Conservation (phyloP, 2,113 vertebrate species). For the Amphiprion percula region DNA sequence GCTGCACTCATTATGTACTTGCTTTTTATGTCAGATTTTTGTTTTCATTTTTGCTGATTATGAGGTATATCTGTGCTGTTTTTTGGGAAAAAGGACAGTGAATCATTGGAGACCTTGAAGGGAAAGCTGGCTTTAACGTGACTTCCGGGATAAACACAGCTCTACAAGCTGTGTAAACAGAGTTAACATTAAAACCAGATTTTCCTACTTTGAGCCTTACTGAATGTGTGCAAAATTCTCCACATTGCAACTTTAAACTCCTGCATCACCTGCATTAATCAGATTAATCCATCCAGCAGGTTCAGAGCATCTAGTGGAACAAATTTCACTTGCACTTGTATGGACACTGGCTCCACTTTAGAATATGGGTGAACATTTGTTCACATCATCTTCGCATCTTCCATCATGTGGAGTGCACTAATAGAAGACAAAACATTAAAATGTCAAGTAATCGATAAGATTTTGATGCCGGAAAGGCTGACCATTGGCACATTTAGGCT, state of each 20-base stretch:
- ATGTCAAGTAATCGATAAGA: not conserved
- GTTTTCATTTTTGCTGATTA: not conserved
- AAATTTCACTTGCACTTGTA: not conserved
- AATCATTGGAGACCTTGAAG: constrained; percentile 28
- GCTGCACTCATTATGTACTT: constrained; percentile 50
- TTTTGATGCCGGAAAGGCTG: not conserved
- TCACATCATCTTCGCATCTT: not conserved
- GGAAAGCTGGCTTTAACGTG: constrained; percentile 18
- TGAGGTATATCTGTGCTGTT: constrained; percentile 31
- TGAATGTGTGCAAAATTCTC: constrained; percentile 16
- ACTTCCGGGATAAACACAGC: constrained; percentile 47
- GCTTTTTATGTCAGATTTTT: constrained; percentile 15
- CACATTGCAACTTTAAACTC: constrained; percentile 23
- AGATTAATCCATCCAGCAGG: not conserved
- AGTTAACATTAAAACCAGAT: constrained; percentile 55
- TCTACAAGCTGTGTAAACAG: constrained; percentile 66
- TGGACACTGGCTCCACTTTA: not conserved
- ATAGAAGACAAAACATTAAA: not conserved
- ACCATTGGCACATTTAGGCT: not conserved
- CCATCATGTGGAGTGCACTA: not conserved
- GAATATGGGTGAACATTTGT: not conserved
- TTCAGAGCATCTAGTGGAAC: not conserved
- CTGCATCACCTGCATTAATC: not conserved
- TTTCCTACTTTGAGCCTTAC: constrained; percentile 12
- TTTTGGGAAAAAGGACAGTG: constrained; percentile 25